A percentile compares a stretch with the other conserved stretches of the same genome.
These are phyloP conservation scores for Nyctibius bracteatus DNA, from an alignment of 2,113 vertebrate species.

Conservation along the genomic window DNA sequence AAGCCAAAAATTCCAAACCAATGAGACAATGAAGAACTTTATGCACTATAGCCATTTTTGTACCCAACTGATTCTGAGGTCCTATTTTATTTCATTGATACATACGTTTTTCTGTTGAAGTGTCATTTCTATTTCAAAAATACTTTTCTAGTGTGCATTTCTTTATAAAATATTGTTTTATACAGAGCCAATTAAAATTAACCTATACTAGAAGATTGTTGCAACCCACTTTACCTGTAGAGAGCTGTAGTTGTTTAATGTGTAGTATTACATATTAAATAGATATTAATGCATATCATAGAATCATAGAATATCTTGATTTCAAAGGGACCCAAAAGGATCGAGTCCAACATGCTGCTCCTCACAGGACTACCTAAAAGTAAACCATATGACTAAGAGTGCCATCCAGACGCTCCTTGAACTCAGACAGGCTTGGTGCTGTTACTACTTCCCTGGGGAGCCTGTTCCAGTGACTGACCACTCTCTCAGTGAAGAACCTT, in stretches of 20 bases:
- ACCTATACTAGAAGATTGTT: not conserved
- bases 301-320: fast-evolving
- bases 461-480: not conserved
- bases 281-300: not conserved
- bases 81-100: not conserved
- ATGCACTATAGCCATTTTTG: not conserved
- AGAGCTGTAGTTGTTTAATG: not conserved
- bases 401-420: not conserved
- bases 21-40: not conserved
- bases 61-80: not conserved
- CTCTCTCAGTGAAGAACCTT: not conserved
- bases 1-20: not conserved
- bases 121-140: not conserved
- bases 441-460: not conserved
- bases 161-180: not conserved
- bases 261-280: not conserved
- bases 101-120: not conserved
- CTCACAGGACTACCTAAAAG: not conserved
- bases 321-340: not conserved
- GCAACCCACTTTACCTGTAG: not conserved
- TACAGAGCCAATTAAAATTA: not conserved
- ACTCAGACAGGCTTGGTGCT: not conserved
- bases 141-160: not conserved
- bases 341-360: not conserved
- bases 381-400: not conserved